Percentiles rank a stretch among this genome's conserved stretches.
Conservation (phyloP, 2,888 invertebrate species). For the Ophion costatus region DNA sequence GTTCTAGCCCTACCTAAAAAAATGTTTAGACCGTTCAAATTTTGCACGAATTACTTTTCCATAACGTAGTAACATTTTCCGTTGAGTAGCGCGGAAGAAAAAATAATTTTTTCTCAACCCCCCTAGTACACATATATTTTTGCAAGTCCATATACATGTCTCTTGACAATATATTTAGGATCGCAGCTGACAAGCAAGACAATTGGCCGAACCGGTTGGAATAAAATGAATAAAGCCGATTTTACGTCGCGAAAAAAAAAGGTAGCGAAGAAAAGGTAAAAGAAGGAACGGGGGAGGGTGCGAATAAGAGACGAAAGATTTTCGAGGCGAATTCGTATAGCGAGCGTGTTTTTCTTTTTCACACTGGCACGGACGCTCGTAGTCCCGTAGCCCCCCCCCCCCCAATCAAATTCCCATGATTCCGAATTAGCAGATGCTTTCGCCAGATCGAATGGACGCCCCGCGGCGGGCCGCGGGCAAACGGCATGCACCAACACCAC, state of each 20-base stretch:
- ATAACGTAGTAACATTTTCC: no score
- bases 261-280: not conserved
- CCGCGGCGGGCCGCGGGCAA: slow-evolving; percentile 77
- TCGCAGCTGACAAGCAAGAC: not conserved
- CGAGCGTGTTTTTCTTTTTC: slow-evolving; percentile 31
- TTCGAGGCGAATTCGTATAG: slow-evolving; percentile 2
- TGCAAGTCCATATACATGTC: not conserved
- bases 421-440: slow-evolving; percentile 84
- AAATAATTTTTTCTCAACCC: no score
- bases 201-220: slow-evolving; percentile 1
- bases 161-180: not conserved
- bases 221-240: not conserved
- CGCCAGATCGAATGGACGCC: slow-evolving; percentile 82
- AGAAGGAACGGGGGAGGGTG: slow-evolving; percentile 31
- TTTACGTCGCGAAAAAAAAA: not conserved
- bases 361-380: slow-evolving; percentile 26
- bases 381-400: not conserved
- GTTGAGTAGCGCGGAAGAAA: no score
- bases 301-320: slow-evolving; percentile 43
- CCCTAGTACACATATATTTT: not conserved
- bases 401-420: slow-evolving; percentile 83
- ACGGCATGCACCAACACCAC: slow-evolving; percentile 44
- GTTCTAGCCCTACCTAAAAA: no score
- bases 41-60: no score
- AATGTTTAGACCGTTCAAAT: no score